Evolutionary conservation across 2,888 invertebrate genomes (phyloP).

Genomic region (Cephus pulcher): DNA sequence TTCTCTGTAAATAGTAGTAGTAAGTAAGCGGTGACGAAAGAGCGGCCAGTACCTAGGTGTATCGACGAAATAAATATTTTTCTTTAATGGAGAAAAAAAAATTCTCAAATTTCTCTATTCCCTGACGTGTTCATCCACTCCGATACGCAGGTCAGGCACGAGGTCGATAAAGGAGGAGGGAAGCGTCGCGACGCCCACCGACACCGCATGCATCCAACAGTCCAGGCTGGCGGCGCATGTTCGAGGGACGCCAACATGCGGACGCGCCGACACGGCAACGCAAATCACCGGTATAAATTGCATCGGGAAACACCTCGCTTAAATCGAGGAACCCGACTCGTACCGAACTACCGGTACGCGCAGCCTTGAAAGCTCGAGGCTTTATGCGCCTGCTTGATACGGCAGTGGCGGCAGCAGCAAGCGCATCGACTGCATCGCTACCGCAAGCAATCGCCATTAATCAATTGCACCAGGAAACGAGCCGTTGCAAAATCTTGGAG

Average conservation of each 20-base stretch:
- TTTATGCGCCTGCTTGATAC: background rate
- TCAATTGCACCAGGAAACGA: slow-evolving; percentile 55
- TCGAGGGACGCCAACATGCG: background rate
- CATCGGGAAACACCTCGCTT: background rate
- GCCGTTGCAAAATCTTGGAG: slow-evolving; percentile 52
- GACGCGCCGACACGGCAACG: background rate
- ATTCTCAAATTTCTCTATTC: background rate
- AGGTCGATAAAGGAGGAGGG: slow-evolving; percentile 15
- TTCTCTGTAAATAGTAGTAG: slow-evolving; percentile 23
- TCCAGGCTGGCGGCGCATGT: background rate
- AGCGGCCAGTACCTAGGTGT: slow-evolving; percentile 50
- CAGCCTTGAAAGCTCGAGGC: background rate
- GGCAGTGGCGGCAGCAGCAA: background rate
- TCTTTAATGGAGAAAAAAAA: slow-evolving; percentile 43
- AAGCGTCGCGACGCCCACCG: background rate
- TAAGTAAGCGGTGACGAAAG: slow-evolving; percentile 45
- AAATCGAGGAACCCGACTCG: background rate
- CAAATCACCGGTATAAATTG: background rate
- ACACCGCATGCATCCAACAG: background rate
- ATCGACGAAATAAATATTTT: slow-evolving; percentile 57
- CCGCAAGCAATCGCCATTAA: slow-evolving; percentile 40
- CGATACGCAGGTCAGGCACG: background rate
- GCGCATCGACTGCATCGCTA: background rate
- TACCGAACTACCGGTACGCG: background rate
- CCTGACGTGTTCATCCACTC: background rate